Percentiles rank a stretch among this genome's conserved stretches.
Evolutionary conservation across 2,888 invertebrate genomes (phyloP).

Genomic region (Leucania comma): DNA sequence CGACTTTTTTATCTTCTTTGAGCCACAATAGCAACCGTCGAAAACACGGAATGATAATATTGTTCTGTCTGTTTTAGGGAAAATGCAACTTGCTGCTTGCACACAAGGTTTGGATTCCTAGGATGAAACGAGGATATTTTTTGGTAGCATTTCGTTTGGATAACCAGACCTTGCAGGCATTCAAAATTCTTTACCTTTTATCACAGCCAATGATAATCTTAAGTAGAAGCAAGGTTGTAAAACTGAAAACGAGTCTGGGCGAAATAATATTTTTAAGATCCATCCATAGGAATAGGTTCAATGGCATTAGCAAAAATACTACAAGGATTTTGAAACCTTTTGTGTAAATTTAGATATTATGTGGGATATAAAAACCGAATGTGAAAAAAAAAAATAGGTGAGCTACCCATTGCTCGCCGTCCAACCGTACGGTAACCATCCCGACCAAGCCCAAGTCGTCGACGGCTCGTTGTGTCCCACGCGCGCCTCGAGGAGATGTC

Average conservation of each 20-base stretch:
- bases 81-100: slow-evolving; percentile 10
- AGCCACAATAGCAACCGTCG: slow-evolving; percentile 50
- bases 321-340: too few species aligned
- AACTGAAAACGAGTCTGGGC: background rate
- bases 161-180: slow-evolving; percentile 34
- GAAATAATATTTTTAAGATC: background rate
- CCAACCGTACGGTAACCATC: too few species aligned
- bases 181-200: slow-evolving; percentile 34
- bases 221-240: background rate
- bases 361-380: too few species aligned
- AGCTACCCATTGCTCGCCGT: too few species aligned
- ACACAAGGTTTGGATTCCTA: slow-evolving; percentile 31
- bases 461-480: too few species aligned
- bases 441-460: too few species aligned
- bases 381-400: too few species aligned
- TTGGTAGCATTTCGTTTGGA: slow-evolving; percentile 24
- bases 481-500: too few species aligned
- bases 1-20: slow-evolving; percentile 50
- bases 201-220: slow-evolving; percentile 20
- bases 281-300: too few species aligned
- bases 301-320: too few species aligned
- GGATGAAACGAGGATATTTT: background rate
- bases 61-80: slow-evolving; percentile 17
- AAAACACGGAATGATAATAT: slow-evolving; percentile 49
- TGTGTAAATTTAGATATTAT: too few species aligned